Percentiles rank a stretch among this genome's conserved stretches.
Conservation (phyloP, 2,797 vertebrate species). For the Enteromius afrohamiltoni region DNA sequence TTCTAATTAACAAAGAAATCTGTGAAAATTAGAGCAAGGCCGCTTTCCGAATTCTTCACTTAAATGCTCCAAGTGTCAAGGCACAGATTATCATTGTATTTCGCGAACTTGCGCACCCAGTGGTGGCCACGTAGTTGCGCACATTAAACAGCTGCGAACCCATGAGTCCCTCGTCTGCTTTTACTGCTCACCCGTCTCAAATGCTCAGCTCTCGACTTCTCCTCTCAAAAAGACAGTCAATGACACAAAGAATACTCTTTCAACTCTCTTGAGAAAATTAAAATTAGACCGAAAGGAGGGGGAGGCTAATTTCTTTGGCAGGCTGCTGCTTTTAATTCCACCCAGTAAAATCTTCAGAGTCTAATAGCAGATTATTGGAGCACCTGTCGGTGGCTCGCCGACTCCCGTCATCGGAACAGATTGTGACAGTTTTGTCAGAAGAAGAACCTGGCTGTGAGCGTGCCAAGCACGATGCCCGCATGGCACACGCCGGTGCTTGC, state of each 20-base stretch:
- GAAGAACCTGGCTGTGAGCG: conserved; percentile 72
- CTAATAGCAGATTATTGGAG: conserved; percentile 61
- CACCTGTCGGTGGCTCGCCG: conserved; percentile 58
- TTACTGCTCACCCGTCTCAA: conserved; percentile 44
- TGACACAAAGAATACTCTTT: conserved; percentile 56
- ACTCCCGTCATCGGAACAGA: conserved; percentile 77
- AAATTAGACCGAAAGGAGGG: conserved; percentile 56
- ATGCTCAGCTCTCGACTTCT: conserved; percentile 45
- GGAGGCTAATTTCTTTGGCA: conserved; percentile 53
- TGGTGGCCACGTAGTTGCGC: conserved; percentile 67
- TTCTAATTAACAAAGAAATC: conserved; percentile 83
- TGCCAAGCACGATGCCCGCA: conserved; percentile 75
- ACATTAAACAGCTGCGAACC: conserved; percentile 58
- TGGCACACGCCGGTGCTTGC: conserved; percentile 75
- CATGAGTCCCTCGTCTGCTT: conserved; percentile 49
- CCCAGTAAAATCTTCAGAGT: conserved; percentile 49
- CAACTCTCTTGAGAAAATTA: conserved; percentile 59
- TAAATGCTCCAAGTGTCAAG: conserved; percentile 72
- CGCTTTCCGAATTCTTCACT: conserved; percentile 71
- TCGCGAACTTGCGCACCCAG: conserved; percentile 76
- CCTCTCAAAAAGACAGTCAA: conserved; percentile 53
- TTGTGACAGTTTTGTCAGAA: conserved; percentile 76
- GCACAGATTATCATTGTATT: conserved; percentile 77
- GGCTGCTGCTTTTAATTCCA: conserved; percentile 53
- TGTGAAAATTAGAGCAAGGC: conserved; percentile 77